Percentiles rank a stretch among this genome's conserved stretches.
phyloP scores from a whole-genome alignment of 35 echinoderm and acorn worm genomes.

The Holothuria glaberrima region DNA sequence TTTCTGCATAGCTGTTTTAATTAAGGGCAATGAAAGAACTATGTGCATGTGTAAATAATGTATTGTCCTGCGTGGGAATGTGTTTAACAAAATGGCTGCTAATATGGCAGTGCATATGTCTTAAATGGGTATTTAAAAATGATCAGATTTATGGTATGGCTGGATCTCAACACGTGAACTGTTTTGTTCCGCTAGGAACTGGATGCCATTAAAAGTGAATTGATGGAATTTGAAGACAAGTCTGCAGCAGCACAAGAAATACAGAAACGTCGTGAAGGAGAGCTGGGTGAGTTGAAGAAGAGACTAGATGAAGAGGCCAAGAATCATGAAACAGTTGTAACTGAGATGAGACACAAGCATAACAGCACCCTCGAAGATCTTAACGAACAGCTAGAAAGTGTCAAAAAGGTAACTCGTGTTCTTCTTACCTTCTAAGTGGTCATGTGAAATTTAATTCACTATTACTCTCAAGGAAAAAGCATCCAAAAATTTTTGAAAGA shows the following conservation, averaged over 20 bases:
- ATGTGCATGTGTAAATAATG: too few species aligned
- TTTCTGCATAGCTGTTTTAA: too few species aligned
- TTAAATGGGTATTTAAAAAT: too few species aligned
- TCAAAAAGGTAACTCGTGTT: constrained; percentile 77
- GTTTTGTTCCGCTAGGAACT: constrained; percentile 72
- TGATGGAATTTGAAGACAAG: constrained; percentile 85
- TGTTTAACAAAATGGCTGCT: too few species aligned
- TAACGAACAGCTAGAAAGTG: constrained; percentile 86
- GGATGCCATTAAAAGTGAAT: constrained; percentile 93
- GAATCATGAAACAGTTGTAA: constrained; percentile 69
- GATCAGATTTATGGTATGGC: too few species aligned
- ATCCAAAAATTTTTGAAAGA: too few species aligned
- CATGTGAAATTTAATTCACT: too few species aligned
- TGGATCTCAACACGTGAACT: not conserved
- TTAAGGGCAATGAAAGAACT: too few species aligned
- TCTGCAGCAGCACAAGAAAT: constrained; percentile 87
- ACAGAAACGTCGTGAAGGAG: constrained; percentile 77
- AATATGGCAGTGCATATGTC: too few species aligned
- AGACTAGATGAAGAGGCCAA: constrained; percentile 76
- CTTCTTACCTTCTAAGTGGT: too few species aligned
- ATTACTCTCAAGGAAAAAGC: too few species aligned
- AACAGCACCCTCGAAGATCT: constrained; percentile 74
- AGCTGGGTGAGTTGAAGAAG: constrained; percentile 77
- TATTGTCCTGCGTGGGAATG: too few species aligned
- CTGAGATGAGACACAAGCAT: constrained; percentile 94